These are phyloP conservation scores for Trypoxylus dichotomus DNA, from an alignment of 1,140 invertebrate genomes.

Conservation along the genomic window DNA sequence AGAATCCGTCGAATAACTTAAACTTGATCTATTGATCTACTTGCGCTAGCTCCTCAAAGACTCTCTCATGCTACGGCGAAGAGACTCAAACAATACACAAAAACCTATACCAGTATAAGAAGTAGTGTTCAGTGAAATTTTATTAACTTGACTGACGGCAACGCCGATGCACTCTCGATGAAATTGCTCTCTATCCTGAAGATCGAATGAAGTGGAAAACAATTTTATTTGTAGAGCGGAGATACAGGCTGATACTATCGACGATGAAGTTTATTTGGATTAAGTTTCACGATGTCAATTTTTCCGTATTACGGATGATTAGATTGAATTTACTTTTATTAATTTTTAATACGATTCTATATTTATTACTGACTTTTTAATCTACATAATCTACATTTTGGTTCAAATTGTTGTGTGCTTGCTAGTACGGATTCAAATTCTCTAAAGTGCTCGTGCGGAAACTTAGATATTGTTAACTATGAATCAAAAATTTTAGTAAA, in stretches of 20 bases:
- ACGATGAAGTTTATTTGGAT: neutral
- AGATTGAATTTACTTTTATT: too few species aligned
- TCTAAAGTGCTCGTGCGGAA: too few species aligned
- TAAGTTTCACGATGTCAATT: too few species aligned
- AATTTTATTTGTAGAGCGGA: neutral
- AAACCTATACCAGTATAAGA: neutral
- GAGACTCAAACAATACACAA: neutral
- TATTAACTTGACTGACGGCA: constrained; percentile 1
- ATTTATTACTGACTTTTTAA: too few species aligned
- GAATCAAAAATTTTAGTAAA: too few species aligned
- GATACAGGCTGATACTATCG: neutral
- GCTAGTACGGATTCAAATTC: too few species aligned
- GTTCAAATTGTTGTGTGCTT: too few species aligned
- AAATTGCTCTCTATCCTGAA: neutral
- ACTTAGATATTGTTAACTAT: too few species aligned
- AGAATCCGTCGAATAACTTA: constrained; percentile 6
- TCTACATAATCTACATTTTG: too few species aligned
- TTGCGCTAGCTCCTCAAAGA: neutral
- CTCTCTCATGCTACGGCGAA: neutral
- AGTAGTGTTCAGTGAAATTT: neutral
- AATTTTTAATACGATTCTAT: too few species aligned
- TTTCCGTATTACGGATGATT: too few species aligned
- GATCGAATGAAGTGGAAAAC: constrained; percentile 2
- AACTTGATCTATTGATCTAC: constrained; percentile 3
- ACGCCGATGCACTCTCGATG: neutral